Percentiles rank a stretch among this genome's conserved stretches.
Evolutionary conservation across 1,140 invertebrate genomes (phyloP).

Genomic region (Drosophila murphyi): DNA sequence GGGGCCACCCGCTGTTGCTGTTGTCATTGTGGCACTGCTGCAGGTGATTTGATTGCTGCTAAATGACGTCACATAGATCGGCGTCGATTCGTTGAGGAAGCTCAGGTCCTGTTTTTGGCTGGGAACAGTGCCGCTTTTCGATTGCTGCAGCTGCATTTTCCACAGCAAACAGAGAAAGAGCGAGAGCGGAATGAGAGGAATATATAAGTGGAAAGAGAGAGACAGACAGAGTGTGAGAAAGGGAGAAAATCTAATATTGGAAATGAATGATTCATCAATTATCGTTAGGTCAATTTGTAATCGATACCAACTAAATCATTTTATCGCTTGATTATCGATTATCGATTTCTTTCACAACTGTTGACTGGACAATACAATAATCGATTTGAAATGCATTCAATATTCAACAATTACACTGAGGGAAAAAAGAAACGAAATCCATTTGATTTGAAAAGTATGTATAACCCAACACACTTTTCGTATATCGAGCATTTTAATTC

Average conservation of each 20-base stretch:
- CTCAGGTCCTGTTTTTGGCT: constrained; percentile 87
- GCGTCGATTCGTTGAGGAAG: constrained; percentile 85
- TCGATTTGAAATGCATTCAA: no score
- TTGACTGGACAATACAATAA: no score
- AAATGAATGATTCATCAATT: not conserved
- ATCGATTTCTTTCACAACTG: no score
- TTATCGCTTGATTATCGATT: no score
- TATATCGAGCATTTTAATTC: no score
- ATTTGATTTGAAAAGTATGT: no score
- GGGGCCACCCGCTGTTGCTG: constrained; percentile 84
- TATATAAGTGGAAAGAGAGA: not conserved
- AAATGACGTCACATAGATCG: constrained; percentile 92
- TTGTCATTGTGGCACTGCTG: constrained; percentile 86
- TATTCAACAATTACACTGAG: no score
- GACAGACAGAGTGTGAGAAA: not conserved
- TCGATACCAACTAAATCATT: not conserved
- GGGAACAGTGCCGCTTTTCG: constrained; percentile 84
- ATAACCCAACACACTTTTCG: no score
- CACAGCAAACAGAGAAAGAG: no score
- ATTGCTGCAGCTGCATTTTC: constrained; percentile 67
- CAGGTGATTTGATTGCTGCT: constrained; percentile 87
- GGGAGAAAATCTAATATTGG: not conserved
- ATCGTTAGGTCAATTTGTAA: no score
- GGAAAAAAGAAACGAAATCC: no score
- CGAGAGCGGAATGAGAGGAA: not conserved